Conservation (phyloP, 1,140 invertebrate species). For the Aporrectodea caliginosa region DNA sequence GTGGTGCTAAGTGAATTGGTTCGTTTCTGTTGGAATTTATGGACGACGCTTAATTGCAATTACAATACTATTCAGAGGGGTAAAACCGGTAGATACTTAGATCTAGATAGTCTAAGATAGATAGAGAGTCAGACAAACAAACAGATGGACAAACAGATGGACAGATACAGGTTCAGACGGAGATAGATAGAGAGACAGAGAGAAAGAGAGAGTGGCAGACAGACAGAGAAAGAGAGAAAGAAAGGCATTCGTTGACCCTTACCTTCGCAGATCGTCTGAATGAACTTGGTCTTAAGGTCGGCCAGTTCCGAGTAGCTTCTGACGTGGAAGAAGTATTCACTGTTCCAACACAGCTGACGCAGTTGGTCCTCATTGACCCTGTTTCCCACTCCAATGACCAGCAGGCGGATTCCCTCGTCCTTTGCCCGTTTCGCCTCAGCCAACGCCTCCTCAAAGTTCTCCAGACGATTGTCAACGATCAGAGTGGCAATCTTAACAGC, state of each 20-base stretch:
- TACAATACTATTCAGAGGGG: no score
- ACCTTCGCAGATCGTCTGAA: background rate
- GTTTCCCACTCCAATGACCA: background rate
- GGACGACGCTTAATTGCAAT: no score
- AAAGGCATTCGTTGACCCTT: background rate
- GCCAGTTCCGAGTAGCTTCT: background rate
- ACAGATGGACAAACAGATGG: no score
- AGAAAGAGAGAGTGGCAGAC: background rate
- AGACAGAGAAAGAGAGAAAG: background rate
- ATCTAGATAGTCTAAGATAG: no score
- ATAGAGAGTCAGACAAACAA: no score
- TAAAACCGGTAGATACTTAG: no score
- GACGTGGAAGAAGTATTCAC: background rate
- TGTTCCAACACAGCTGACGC: background rate
- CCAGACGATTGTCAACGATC: background rate
- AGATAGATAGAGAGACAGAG: background rate
- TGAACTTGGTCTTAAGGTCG: background rate
- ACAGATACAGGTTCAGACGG: background rate
- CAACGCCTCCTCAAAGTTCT: background rate
- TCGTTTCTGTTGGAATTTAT: no score
- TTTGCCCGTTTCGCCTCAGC: background rate
- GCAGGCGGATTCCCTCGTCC: background rate
- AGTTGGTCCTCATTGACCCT: background rate
- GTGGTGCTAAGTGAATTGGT: no score
- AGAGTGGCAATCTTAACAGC: background rate